phyloP scores from a whole-genome alignment of 2,797 vertebrate genomes.

The Chelmon rostratus region DNA sequence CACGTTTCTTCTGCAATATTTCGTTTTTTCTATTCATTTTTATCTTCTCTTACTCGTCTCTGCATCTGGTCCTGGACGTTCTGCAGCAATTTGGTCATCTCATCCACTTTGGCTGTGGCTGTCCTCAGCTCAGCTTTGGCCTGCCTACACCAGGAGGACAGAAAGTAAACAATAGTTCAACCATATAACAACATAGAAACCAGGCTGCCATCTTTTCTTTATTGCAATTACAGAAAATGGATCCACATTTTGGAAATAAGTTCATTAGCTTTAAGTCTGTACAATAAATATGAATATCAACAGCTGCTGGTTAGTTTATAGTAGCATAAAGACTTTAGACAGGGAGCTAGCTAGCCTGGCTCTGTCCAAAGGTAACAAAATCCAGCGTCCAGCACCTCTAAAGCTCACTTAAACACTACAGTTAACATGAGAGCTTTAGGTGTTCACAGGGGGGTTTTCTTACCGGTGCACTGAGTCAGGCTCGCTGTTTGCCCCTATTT shows the following conservation, averaged over 20 bases:
- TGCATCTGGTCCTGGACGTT: conserved; percentile 88
- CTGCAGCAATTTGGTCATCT: conserved; percentile 89
- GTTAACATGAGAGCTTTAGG: neutral
- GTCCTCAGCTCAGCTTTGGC: conserved; percentile 89
- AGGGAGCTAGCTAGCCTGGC: neutral
- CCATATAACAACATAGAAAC: neutral
- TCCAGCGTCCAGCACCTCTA: neutral
- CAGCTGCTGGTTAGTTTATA: neutral
- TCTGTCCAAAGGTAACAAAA: neutral
- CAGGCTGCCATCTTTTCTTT: neutral
- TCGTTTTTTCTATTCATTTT: too few relatives aligned
- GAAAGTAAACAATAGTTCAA: neutral
- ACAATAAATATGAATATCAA: neutral
- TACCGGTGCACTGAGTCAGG: neutral
- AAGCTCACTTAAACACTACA: neutral
- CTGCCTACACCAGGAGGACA: conserved; percentile 81
- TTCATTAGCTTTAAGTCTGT: neutral
- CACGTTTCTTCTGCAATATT: neutral
- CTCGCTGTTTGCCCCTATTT: neutral
- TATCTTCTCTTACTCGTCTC: conserved; percentile 85
- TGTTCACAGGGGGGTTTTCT: neutral
- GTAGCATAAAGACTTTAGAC: neutral
- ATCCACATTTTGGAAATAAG: neutral
- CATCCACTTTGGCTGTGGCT: conserved; percentile 88
- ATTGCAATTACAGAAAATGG: neutral